These are phyloP conservation scores for Drosophila setosimentum DNA, from an alignment of 2,888 invertebrate genomes.

Conservation along the genomic window DNA sequence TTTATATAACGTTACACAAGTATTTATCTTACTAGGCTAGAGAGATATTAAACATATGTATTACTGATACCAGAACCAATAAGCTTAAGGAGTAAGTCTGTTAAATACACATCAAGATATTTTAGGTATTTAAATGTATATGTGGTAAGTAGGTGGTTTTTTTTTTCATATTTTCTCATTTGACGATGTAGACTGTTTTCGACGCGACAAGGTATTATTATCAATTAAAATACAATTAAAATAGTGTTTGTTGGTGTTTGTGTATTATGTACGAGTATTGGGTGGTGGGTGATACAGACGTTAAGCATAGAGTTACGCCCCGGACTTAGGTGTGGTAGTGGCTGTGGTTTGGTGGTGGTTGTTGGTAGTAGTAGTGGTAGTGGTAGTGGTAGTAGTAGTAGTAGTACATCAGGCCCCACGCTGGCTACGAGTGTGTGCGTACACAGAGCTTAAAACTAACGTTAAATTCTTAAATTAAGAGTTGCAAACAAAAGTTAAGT, in stretches of 20 bases:
- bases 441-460: slow-evolving; percentile 53
- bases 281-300: slow-evolving; percentile 46
- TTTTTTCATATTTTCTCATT: slow-evolving; percentile 10
- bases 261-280: slow-evolving; percentile 37
- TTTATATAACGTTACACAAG: slow-evolving; percentile 69
- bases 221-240: slow-evolving; percentile 11
- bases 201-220: slow-evolving; percentile 22
- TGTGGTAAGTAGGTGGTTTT: slow-evolving; percentile 32
- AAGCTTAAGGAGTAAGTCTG: slow-evolving; percentile 70
- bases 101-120: slow-evolving; percentile 61
- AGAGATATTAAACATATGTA: slow-evolving; percentile 54
- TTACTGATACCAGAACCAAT: slow-evolving; percentile 70
- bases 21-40: slow-evolving; percentile 52
- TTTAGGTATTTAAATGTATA: slow-evolving; percentile 16
- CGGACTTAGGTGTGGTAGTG: slow-evolving; percentile 38
- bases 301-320: slow-evolving; percentile 59
- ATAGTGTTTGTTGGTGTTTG: slow-evolving; percentile 14
- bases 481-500: slow-evolving; percentile 78
- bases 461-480: slow-evolving; percentile 71
- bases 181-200: not conserved
- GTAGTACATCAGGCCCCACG: slow-evolving; percentile 56
- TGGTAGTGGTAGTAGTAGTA: slow-evolving; percentile 31
- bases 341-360: slow-evolving; percentile 15
- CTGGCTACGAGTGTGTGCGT: slow-evolving; percentile 39
- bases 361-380: slow-evolving; percentile 28